Conservation (phyloP, 2,888 invertebrate genomes). For the Brachypalpus laphriformis region DNA sequence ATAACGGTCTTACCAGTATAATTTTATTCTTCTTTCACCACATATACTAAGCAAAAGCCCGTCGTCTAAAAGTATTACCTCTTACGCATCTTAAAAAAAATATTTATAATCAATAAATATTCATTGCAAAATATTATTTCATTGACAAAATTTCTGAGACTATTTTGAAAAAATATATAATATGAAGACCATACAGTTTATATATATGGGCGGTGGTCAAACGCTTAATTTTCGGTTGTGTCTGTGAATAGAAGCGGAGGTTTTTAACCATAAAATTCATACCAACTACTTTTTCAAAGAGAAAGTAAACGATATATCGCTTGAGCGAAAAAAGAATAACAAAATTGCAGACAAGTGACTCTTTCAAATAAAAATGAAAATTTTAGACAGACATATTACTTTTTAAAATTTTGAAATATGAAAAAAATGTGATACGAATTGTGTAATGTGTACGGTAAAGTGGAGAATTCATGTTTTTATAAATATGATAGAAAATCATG, state of each 20-base stretch:
- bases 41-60: neutral
- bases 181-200: neutral
- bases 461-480: neutral
- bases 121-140: neutral
- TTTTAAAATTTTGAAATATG: neutral
- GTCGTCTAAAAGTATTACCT: neutral
- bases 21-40: neutral
- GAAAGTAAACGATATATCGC: neutral
- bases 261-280: neutral
- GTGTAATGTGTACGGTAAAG: neutral
- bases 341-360: neutral
- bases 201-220: conserved; percentile 25
- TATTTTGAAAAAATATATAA: neutral
- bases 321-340: conserved; percentile 2
- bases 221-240: neutral
- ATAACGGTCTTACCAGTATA: conserved; percentile 24
- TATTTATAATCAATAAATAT: neutral
- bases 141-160: neutral
- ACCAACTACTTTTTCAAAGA: neutral
- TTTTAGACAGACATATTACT: neutral
- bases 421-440: neutral
- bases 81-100: neutral
- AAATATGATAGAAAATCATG: neutral
- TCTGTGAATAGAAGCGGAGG: neutral
- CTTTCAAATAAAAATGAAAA: neutral